phyloP scores from a whole-genome alignment of 2,888 invertebrate species.

The Amblyjoppa proteus region DNA sequence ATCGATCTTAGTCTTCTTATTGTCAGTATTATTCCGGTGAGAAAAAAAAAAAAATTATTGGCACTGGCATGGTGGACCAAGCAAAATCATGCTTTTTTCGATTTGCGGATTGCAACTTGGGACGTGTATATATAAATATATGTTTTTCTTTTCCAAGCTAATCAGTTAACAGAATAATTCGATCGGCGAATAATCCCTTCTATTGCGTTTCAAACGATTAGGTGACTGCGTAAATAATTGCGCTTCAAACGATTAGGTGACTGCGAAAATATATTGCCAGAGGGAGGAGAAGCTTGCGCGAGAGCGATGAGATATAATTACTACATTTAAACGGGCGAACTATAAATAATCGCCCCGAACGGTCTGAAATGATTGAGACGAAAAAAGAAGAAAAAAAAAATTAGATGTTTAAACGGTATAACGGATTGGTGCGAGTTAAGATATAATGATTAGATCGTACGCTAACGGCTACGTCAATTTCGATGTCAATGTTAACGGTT shows the following conservation, averaged over 20 bases:
- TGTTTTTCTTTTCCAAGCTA: not conserved
- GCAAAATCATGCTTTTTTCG: slow-evolving; percentile 50
- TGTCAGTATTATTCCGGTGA: slow-evolving; percentile 61
- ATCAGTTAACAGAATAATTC: not conserved
- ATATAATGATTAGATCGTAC: slow-evolving; percentile 68
- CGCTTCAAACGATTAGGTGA: slow-evolving; percentile 27
- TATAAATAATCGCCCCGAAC: slow-evolving; percentile 20
- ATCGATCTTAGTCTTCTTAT: slow-evolving; percentile 58
- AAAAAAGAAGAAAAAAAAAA: slow-evolving; percentile 5
- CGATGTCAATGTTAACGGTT: slow-evolving; percentile 79
- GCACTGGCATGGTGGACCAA: slow-evolving; percentile 67
- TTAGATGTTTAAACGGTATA: slow-evolving; percentile 45
- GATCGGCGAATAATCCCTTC: slow-evolving; percentile 6
- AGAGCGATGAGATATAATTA: slow-evolving; percentile 40
- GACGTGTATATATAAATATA: not conserved
- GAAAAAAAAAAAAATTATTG: slow-evolving; percentile 37
- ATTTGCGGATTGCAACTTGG: not conserved
- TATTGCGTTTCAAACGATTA: slow-evolving; percentile 41
- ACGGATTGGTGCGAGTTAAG: slow-evolving; percentile 35
- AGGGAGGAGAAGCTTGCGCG: slow-evolving; percentile 29
- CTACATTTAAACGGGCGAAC: slow-evolving; percentile 7
- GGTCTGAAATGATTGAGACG: slow-evolving; percentile 16
- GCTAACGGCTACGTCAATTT: slow-evolving; percentile 78
- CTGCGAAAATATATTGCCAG: slow-evolving; percentile 40
- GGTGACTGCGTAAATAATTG: slow-evolving; percentile 12